Evolutionary conservation across 2,113 vertebrate species (phyloP), one percentile per base, ranked within the genome.

Genomic region (Motacilla tschutschensis): DNA sequence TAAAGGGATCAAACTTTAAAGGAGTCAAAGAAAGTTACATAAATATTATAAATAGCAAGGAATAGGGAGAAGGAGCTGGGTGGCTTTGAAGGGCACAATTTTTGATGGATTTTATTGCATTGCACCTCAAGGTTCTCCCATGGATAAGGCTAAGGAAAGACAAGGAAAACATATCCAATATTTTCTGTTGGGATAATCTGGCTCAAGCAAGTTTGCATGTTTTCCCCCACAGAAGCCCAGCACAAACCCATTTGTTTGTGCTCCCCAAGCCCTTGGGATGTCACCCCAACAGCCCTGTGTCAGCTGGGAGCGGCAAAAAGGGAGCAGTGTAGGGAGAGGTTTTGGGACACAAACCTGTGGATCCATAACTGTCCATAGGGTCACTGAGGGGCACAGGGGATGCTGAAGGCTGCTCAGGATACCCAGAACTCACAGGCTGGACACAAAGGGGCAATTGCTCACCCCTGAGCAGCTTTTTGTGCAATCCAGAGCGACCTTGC

Each of bases 1-100:
- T 70, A 72, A 94, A 88, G 53, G 77, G 64, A 90, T 91, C 67
- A 69, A 66, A 77, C 77, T 91, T 87, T 63, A 88, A 92, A 91
- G 77, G 65, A 91, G 66, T 33, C 36, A 13, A 63, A 57, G 65
- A 41, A 83, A 90, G 66, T 20, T 40, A 89, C 22, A 12, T 16
- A 66, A 85, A 83, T 54, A 79, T 60, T 70, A 89, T 83, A 85
- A 91, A 83, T 62, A 85, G 79, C 10, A 55, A 25, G 65, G 67
- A 74, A 84, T 3, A 31, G 51, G 55, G 40, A 86, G 55, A 60
- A 75, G 15, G 53, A 36, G 35, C 25, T 43, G 65, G 31, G 78
- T 54, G 67, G 17, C 33, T 89, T 79, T 87, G 69, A 92, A 89
- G 51, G 63, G 24, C n/a, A 31, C 15, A 6, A 3, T 15, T 79